Base-by-base conservation (phyloP, 2,797 vertebrate species). In the Phalloptychus januarius region DNA sequence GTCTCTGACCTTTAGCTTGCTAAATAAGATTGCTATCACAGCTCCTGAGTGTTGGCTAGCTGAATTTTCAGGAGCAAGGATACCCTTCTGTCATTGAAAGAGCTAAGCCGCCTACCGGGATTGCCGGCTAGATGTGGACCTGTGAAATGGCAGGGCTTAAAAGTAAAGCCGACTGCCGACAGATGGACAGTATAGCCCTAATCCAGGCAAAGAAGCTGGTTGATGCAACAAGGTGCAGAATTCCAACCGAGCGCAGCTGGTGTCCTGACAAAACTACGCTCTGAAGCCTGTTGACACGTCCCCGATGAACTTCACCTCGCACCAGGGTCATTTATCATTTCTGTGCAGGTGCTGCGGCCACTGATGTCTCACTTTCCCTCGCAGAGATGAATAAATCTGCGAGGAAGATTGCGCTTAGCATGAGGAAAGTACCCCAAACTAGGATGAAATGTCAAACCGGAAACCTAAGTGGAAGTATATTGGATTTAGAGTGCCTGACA, bases 171-270 rank as follows among this genome's bases (percentile, higher is more conserved):
- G 88, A 91, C 69, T 86, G 88, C 85, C 81, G 80, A 93, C 95
- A 96, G 95, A 96, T 96, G 95, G 95, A 91, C 91, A 78, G 86
- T 81, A 84, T 84, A 92, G 89, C 90, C 92, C 85, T 95, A 95
- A 95, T 96, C 95, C 92, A 73, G 83, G 82, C 42, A 73, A 91
- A 92, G 91, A 90, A 90, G 88, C 90, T 78, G 90, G 77, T 88
- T 44, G 76, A 83, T 91, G 93, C 89, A 91, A 86, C 91, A 91
- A 94, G 93, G 93, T 93, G 89, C 88, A 87, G 81, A 87, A 88
- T 86, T 90, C 91, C 86, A 88, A 91, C 86, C 73, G 93, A 72
- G 89, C 85, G 84, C 92, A 94, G 92, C 87, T 94, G 94, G 86
- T 93, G 78, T 82, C 75, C 83, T 61, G 71, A 85, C 44, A 61